Evolutionary conservation across 92 coral and sea anemone genomes (phyloP).

Genomic region (Epizoanthus fatuus): DNA sequence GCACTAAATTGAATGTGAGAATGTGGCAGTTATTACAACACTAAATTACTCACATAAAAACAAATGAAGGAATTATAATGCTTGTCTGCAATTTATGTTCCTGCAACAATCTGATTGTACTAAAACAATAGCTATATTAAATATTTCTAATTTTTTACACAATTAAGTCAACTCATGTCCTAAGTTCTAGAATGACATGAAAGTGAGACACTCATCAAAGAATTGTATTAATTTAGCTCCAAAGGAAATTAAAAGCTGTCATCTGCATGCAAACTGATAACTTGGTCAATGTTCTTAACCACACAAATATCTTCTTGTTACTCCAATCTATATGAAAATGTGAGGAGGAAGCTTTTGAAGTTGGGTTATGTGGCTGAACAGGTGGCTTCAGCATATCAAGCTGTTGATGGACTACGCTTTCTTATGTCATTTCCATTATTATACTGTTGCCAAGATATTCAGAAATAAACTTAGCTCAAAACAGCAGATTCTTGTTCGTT

Average conservation of each 20-base stretch:
- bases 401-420: background rate
- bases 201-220: background rate
- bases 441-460: too few relatives aligned
- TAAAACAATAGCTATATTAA: background rate
- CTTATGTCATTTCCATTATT: background rate
- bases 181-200: background rate
- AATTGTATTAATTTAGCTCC: slow-evolving; percentile 3
- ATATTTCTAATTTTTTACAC: background rate
- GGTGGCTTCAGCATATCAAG: background rate
- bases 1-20: slow-evolving; percentile 1
- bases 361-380: background rate
- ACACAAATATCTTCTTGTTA: slow-evolving; percentile 16
- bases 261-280: slow-evolving; percentile 6
- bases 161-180: too few relatives aligned
- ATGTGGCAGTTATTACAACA: background rate
- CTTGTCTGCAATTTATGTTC: background rate
- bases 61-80: background rate
- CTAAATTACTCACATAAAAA: background rate
- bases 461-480: too few relatives aligned
- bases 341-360: background rate
- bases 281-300: slow-evolving; percentile 6
- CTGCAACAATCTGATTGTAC: background rate
- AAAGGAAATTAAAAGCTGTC: slow-evolving; percentile 31
- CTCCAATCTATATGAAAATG: background rate
- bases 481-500: background rate